Conservation (phyloP, 2,888 invertebrate genomes). For the Ormyrus nitidulus region DNA sequence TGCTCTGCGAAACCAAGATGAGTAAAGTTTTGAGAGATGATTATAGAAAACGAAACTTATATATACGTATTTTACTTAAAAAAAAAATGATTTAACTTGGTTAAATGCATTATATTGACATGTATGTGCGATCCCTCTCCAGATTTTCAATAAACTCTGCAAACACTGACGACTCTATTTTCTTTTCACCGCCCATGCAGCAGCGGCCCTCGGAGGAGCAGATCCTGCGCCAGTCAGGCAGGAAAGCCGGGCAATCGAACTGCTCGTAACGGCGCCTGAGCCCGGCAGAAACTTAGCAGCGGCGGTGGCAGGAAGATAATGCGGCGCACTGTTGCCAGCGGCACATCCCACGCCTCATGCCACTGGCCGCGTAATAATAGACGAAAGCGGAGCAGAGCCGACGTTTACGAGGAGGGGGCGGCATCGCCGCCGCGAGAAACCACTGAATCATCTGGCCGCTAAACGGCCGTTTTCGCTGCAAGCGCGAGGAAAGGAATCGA, state of each 20-base stretch:
- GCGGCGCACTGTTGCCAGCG: conserved; percentile 24
- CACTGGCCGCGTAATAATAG: conserved; percentile 45
- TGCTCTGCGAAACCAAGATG: too few species aligned
- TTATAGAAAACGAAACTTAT: too few species aligned
- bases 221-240: too few species aligned
- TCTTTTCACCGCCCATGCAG: too few species aligned
- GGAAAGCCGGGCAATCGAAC: not conserved
- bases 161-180: not conserved
- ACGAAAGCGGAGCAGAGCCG: conserved; percentile 38
- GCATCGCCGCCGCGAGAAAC: not conserved
- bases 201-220: too few species aligned
- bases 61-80: too few species aligned
- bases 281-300: not conserved
- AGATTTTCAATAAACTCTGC: conserved; percentile 6
- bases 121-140: not conserved
- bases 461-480: not conserved
- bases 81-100: too few species aligned
- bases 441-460: conserved; percentile 31
- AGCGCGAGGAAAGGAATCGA: not conserved
- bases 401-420: conserved; percentile 11
- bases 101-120: too few species aligned
- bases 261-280: not conserved
- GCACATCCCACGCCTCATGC: conserved; percentile 10
- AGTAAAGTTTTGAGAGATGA: too few species aligned
- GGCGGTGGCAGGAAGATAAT: conserved; percentile 36